A percentile compares a stretch with the other conserved stretches of the same genome.
Evolutionary conservation across 2,888 invertebrate species (phyloP).

Genomic region (Cerceris rybyensis): DNA sequence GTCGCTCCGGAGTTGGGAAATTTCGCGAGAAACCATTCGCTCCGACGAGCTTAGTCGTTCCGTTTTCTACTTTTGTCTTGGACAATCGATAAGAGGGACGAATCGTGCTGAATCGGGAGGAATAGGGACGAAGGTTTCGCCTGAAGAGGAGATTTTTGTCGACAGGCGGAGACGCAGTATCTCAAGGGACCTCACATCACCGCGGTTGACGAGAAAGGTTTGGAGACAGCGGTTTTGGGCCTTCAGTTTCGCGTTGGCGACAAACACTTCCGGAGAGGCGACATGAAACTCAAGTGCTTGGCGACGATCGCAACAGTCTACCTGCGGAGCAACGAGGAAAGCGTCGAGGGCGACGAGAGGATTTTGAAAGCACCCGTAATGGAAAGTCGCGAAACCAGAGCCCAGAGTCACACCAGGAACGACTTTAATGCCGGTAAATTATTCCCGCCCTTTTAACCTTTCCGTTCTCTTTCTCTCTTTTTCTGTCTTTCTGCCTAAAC

Average conservation of each 20-base stretch:
- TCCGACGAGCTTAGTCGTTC: too few relatives aligned
- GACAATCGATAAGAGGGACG: too few relatives aligned
- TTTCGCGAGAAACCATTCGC: too few relatives aligned
- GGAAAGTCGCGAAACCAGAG: slow-evolving; percentile 77
- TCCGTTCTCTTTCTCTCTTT: too few relatives aligned
- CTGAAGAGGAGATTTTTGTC: slow-evolving; percentile 13
- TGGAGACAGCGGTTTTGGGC: slow-evolving; percentile 89
- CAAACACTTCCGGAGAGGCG: slow-evolving; percentile 91
- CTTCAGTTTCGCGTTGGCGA: slow-evolving; percentile 91
- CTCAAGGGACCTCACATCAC: slow-evolving; percentile 82
- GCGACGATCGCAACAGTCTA: slow-evolving; percentile 93
- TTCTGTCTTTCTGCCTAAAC: too few relatives aligned
- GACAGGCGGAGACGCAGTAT: slow-evolving; percentile 70
- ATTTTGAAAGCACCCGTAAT: slow-evolving; percentile 74
- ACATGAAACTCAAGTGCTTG: slow-evolving; percentile 93
- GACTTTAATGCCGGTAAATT: slow-evolving; percentile 65
- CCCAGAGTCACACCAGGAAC: slow-evolving; percentile 75
- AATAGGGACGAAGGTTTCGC: too few relatives aligned
- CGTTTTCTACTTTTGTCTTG: too few relatives aligned
- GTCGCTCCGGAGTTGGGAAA: too few relatives aligned
- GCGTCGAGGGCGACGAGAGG: slow-evolving; percentile 88
- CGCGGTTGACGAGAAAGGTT: slow-evolving; percentile 83
- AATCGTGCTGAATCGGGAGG: too few relatives aligned
- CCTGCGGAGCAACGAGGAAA: slow-evolving; percentile 93
- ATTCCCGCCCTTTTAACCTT: background rate